Percentiles rank a stretch among this genome's conserved stretches.
Evolutionary conservation across 23 tunicate species (phyloP).

Genomic region (Phallusia fumigata): DNA sequence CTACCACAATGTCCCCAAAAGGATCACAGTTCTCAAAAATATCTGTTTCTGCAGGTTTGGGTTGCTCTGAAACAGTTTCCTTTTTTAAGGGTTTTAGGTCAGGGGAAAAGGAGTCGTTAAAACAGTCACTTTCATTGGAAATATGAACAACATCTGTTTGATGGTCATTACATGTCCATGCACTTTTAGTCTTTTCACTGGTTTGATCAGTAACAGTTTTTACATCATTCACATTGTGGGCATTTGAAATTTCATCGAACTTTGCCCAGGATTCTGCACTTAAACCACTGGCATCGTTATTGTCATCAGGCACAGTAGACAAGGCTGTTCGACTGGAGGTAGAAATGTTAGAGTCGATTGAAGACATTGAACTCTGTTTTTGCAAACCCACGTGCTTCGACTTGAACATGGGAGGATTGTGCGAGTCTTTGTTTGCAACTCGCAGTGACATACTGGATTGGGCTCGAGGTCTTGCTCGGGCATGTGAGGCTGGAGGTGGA

Average conservation of each 20-base stretch:
- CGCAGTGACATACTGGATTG: slow-evolving; percentile 5
- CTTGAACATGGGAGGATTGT: slow-evolving; percentile 76
- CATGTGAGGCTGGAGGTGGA: slow-evolving; percentile 37
- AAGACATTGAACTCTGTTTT: slow-evolving; percentile 2
- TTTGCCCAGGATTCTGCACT: slow-evolving; percentile 14
- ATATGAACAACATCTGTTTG: not conserved
- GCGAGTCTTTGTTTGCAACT: slow-evolving; percentile 24
- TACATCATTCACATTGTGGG: not conserved
- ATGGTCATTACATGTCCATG: not conserved
- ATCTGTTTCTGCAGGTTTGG: not conserved
- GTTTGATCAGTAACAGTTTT: not conserved
- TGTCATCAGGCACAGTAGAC: not conserved
- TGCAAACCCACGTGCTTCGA: not conserved
- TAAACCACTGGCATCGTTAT: not conserved
- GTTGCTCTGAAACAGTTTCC: not conserved
- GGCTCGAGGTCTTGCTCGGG: slow-evolving; percentile 54
- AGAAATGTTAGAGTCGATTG: not conserved
- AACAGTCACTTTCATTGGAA: not conserved
- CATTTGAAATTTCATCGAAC: not conserved
- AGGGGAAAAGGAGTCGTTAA: slow-evolving; percentile 7
- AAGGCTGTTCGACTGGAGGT: not conserved
- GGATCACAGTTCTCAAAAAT: slow-evolving; percentile 42
- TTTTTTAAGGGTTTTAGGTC: too few relatives aligned
- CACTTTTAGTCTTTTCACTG: not conserved
- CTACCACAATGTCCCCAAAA: slow-evolving; percentile 20